Percentiles rank a stretch among this genome's conserved stretches.
Evolutionary conservation across 2,888 invertebrate species (phyloP).

Genomic region (Aricia artaxerxes): DNA sequence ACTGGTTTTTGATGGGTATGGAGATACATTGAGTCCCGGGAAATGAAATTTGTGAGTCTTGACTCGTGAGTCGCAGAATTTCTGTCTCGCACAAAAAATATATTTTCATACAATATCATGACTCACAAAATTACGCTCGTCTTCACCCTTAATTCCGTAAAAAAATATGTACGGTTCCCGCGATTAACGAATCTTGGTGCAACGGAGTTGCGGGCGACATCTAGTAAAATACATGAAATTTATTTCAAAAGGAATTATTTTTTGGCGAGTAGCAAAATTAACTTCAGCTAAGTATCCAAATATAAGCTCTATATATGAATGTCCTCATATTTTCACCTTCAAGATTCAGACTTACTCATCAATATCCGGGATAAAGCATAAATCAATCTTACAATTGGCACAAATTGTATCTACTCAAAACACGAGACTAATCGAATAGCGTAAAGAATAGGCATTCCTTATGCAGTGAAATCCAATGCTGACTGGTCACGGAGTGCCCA

Average conservation of each 20-base stretch:
- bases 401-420: constrained; percentile 2
- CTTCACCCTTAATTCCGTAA: too few species aligned
- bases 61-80: too few species aligned
- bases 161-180: too few species aligned
- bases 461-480: constrained; percentile 39
- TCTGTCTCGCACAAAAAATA: too few species aligned
- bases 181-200: too few species aligned
- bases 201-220: too few species aligned
- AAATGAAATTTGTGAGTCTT: too few species aligned
- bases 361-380: not conserved
- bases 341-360: not conserved
- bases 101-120: too few species aligned
- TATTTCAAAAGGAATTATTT: not conserved
- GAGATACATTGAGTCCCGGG: too few species aligned
- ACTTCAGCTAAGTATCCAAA: not conserved
- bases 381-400: constrained; percentile 8
- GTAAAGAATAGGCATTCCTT: constrained; percentile 38
- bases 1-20: too few species aligned
- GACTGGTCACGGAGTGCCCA: constrained; percentile 39
- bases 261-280: not conserved
- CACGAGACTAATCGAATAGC: constrained; percentile 35
- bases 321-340: not conserved
- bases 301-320: not conserved
- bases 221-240: too few species aligned
- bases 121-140: too few species aligned